These are phyloP conservation scores for Nyctibius bracteatus DNA, from an alignment of 2,113 vertebrate genomes.

Conservation along the genomic window DNA sequence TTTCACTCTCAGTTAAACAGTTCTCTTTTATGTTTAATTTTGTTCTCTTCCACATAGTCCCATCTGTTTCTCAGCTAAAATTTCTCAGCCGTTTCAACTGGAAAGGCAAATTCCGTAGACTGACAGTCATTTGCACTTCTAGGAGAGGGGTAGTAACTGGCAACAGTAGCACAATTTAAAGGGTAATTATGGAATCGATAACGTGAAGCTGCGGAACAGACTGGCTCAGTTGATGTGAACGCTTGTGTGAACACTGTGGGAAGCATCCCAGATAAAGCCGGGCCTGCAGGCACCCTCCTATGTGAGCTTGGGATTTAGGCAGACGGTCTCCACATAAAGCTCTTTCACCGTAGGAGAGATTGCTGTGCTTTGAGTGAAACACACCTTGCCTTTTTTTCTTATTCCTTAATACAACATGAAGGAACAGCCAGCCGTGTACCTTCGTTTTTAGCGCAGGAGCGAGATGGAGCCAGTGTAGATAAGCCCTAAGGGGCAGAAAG, in stretches of 20 bases:
- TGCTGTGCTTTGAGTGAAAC: not conserved
- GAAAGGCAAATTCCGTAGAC: not conserved
- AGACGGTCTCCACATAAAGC: not conserved
- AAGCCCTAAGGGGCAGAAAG: not conserved
- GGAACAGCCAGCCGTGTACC: not conserved
- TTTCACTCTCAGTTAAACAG: slow-evolving; percentile 43
- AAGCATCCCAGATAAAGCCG: slow-evolving; percentile 4
- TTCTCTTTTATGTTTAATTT: slow-evolving; percentile 45
- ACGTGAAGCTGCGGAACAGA: slow-evolving; percentile 24
- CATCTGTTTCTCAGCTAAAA: slow-evolving; percentile 54
- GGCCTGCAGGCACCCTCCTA: not conserved
- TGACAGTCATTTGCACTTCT: slow-evolving; percentile 46
- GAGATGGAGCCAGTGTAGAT: not conserved
- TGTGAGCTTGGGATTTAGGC: not conserved
- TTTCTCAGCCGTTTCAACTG: slow-evolving; percentile 36
- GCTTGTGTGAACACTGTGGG: not conserved
- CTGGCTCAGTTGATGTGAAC: slow-evolving; percentile 3
- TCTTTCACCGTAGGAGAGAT: not conserved
- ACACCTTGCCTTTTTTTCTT: not conserved
- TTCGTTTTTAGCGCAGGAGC: not conserved
- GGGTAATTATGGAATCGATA: slow-evolving; percentile 45
- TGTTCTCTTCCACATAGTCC: slow-evolving; percentile 1
- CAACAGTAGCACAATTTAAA: slow-evolving; percentile 23
- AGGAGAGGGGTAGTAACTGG: slow-evolving; percentile 10
- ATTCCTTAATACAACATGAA: not conserved